phyloP scores from a whole-genome alignment of 1,140 invertebrate species.

The Zaprionus africanus region DNA sequence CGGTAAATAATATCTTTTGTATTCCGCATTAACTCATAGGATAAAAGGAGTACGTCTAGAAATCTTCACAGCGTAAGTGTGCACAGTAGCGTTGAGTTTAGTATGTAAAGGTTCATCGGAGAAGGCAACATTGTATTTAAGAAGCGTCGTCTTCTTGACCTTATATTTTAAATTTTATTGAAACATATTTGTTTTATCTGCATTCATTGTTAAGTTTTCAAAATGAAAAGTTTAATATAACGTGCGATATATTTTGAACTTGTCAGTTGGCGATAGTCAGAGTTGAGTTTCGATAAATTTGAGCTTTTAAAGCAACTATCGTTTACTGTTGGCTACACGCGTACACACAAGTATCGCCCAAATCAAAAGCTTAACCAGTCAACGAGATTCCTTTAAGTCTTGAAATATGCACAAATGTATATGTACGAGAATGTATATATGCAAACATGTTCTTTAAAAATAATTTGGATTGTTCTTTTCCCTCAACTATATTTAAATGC shows the following conservation, averaged over 20 bases:
- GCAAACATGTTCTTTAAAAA: neutral
- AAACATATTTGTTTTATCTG: neutral
- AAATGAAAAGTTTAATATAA: neutral
- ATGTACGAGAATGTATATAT: conserved; percentile 10
- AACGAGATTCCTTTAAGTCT: conserved; percentile 36
- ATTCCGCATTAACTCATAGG: no score
- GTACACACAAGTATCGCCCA: conserved; percentile 20
- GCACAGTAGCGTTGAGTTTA: no score
- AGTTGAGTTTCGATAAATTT: conserved; percentile 33
- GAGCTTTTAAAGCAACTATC: conserved; percentile 46
- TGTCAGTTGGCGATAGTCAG: neutral
- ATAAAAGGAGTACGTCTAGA: no score
- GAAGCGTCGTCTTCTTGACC: no score
- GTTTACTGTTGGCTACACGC: conserved; percentile 17
- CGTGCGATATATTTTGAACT: conserved; percentile 4
- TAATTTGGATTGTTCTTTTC: neutral
- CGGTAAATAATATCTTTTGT: neutral
- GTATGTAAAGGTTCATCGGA: no score
- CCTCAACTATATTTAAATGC: neutral
- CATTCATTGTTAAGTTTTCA: neutral
- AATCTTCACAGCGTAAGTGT: no score
- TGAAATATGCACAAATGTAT: conserved; percentile 15
- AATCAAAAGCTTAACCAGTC: conserved; percentile 37
- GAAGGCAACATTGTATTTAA: no score
- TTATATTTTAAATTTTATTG: neutral